Evolutionary conservation across 2,113 vertebrate genomes (phyloP).

Genomic region (Aegotheles bennettii): DNA sequence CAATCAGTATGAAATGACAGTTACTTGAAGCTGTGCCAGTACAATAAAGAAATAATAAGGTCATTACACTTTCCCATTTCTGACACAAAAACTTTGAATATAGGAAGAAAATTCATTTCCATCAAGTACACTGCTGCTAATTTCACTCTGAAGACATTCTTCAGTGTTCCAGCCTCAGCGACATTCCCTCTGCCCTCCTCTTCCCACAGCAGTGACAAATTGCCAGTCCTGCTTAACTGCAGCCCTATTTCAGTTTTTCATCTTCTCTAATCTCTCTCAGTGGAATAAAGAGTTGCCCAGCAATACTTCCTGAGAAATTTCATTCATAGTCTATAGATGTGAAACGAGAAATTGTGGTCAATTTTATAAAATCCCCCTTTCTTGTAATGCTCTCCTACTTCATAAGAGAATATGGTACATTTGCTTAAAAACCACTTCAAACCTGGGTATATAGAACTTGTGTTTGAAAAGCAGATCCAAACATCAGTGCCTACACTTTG

Average conservation of each 20-base stretch:
- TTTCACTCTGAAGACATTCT: neutral
- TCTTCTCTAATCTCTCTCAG: slow-evolving; percentile 1
- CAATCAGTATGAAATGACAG: neutral
- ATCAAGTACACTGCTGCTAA: neutral
- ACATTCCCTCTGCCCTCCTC: neutral
- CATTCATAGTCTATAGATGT: neutral
- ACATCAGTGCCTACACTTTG: neutral
- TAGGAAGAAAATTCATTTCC: neutral
- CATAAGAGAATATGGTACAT: neutral
- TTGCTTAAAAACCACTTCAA: neutral
- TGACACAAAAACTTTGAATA: neutral
- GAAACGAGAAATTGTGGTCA: neutral
- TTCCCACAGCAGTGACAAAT: neutral
- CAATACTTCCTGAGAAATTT: neutral
- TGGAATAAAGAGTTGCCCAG: neutral
- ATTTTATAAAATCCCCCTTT: neutral
- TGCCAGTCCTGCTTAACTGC: neutral
- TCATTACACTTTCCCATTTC: neutral
- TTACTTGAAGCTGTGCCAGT: neutral
- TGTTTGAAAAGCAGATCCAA: neutral
- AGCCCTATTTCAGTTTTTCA: neutral
- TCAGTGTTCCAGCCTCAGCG: neutral
- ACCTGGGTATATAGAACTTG: neutral
- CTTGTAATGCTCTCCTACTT: neutral
- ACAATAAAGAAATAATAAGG: neutral